Evolutionary conservation across 1,140 invertebrate genomes (phyloP).

Genomic region (Drosophila gunungcola): DNA sequence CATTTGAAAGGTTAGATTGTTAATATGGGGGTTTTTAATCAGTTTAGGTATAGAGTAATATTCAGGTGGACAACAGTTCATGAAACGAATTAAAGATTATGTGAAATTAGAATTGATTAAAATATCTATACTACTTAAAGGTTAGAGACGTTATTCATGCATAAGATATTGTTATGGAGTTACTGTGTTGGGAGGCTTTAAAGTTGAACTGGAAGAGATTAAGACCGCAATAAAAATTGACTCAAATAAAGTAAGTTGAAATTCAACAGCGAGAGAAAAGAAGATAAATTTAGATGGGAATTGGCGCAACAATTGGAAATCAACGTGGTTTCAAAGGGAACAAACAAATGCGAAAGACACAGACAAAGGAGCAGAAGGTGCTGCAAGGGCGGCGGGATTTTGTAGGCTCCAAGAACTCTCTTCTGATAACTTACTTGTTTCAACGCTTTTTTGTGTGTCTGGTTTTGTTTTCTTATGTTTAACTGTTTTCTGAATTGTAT

Average conservation of each 20-base stretch:
- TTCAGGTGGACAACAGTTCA: slow-evolving; percentile 2
- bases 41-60: neutral
- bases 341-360: slow-evolving; percentile 69
- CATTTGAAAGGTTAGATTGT: slow-evolving; percentile 26
- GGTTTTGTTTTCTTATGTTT: slow-evolving; percentile 81
- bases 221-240: slow-evolving; percentile 12
- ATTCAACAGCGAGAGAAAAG: slow-evolving; percentile 35
- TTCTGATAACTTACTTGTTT: slow-evolving; percentile 83
- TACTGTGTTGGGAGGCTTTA: slow-evolving; percentile 39
- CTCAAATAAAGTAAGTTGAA: slow-evolving; percentile 19
- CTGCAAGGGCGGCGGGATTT: slow-evolving; percentile 53
- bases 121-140: slow-evolving; percentile 8
- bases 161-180: slow-evolving; percentile 4
- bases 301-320: slow-evolving; percentile 49
- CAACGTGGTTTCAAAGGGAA: slow-evolving; percentile 54
- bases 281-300: slow-evolving; percentile 30
- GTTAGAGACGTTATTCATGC: slow-evolving; percentile 17
- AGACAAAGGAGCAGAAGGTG: slow-evolving; percentile 66
- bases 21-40: slow-evolving; percentile 2
- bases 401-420: slow-evolving; percentile 63
- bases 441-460: slow-evolving; percentile 77
- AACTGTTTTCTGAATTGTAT: slow-evolving; percentile 76
- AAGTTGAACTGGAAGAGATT: slow-evolving; percentile 24
- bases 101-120: neutral
- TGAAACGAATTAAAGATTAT: neutral